phyloP scores from a whole-genome alignment of 64 coral and sea anemone genomes.

The Montipora efflorescens region DNA sequence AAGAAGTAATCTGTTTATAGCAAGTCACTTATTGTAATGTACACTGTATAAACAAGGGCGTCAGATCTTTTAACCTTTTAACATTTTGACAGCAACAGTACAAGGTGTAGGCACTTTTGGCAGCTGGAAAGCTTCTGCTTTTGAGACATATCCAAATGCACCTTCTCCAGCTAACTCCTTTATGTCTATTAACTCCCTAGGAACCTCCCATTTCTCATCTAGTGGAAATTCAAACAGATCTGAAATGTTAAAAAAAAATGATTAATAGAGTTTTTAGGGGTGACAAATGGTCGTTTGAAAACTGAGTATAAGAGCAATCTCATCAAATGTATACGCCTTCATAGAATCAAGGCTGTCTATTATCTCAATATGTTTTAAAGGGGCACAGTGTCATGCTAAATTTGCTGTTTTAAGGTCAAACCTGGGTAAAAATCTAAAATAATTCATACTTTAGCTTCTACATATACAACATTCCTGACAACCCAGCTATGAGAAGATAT shows the following conservation, averaged over 20 bases:
- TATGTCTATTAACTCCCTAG: constrained; percentile 61
- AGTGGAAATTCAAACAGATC: constrained; percentile 76
- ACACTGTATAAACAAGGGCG: neutral
- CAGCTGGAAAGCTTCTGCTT: constrained; percentile 72
- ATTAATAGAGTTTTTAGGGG: neutral
- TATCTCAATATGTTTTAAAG: too few species aligned
- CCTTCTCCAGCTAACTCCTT: constrained; percentile 90
- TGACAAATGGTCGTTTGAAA: neutral
- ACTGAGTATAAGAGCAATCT: neutral
- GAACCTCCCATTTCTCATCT: constrained; percentile 92
- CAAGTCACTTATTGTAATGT: neutral
- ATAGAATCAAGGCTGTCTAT: too few species aligned
- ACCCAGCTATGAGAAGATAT: too few species aligned
- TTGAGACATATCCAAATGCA: constrained; percentile 94
- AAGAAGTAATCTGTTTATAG: neutral
- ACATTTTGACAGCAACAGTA: constrained; percentile 93
- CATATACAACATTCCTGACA: too few species aligned
- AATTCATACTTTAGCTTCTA: too few species aligned
- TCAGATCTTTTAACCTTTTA: constrained; percentile 72
- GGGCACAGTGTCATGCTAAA: too few species aligned
- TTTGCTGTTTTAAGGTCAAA: too few species aligned
- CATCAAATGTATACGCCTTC: too few species aligned
- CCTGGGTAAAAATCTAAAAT: too few species aligned
- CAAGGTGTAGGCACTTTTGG: constrained; percentile 45
- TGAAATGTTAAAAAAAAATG: neutral